Evolutionary conservation across 2,113 vertebrate species (phyloP).

Genomic region (Naja naja): DNA sequence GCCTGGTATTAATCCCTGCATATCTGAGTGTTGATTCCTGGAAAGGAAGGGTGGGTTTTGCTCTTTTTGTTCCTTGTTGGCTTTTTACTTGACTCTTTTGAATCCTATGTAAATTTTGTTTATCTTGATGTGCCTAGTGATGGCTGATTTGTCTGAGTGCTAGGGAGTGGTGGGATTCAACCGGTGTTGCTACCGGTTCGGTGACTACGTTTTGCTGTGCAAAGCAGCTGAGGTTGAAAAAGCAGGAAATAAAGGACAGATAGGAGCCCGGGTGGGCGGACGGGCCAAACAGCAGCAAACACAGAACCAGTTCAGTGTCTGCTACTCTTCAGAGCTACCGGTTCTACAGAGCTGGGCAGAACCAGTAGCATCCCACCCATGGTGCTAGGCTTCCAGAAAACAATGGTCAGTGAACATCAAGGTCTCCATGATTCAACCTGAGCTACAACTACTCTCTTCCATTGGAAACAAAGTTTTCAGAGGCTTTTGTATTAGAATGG

Average conservation of each 20-base stretch:
- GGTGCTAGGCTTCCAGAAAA: neutral
- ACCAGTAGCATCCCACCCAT: too few species aligned
- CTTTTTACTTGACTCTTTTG: neutral
- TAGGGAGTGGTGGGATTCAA: neutral
- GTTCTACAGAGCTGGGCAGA: too few species aligned
- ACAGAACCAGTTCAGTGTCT: too few species aligned
- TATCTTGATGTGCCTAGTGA: neutral
- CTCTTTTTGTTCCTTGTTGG: neutral
- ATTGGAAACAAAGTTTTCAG: neutral
- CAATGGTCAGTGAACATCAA: too few species aligned
- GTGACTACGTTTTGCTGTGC: too few species aligned
- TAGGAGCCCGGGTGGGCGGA: too few species aligned
- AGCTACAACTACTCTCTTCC: neutral
- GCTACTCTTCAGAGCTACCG: too few species aligned
- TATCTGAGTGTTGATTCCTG: neutral
- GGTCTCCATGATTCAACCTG: neutral
- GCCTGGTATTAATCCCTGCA: neutral
- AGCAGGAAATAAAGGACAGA: too few species aligned
- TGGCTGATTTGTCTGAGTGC: neutral
- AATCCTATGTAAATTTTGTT: neutral
- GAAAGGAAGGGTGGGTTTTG: neutral
- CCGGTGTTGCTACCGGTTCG: too few species aligned
- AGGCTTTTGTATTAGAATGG: neutral
- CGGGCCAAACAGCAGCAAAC: too few species aligned
- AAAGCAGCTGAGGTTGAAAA: too few species aligned